Conservation (phyloP, 1,140 invertebrate species). For the Vanessa atalanta region DNA sequence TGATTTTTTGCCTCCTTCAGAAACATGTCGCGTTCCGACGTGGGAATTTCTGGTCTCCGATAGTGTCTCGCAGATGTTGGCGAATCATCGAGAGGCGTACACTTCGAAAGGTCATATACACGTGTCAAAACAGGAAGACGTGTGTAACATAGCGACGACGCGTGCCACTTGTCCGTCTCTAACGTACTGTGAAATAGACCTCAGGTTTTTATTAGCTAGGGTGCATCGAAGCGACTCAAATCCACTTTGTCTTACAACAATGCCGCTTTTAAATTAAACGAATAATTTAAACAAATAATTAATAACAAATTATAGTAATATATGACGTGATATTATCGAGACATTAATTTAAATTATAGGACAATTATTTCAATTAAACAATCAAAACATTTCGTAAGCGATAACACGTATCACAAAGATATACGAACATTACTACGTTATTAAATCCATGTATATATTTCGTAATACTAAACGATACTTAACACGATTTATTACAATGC, state of each 20-base stretch:
- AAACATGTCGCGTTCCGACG: constrained; percentile 69
- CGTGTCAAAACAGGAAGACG: constrained; percentile 73
- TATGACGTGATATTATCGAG: not conserved
- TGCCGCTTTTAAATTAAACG: constrained; percentile 6
- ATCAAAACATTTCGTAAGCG: not conserved
- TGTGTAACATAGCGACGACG: constrained; percentile 57
- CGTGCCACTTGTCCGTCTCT: constrained; percentile 70
- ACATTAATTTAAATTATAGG: not conserved
- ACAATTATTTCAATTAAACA: not conserved
- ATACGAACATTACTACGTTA: constrained; percentile 1
- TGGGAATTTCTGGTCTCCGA: constrained; percentile 62
- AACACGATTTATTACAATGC: not conserved
- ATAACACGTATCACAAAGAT: not conserved
- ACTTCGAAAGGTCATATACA: constrained; percentile 49
- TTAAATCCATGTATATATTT: constrained; percentile 9
- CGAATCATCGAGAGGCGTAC: constrained; percentile 50
- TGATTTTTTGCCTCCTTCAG: constrained; percentile 62
- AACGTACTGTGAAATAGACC: constrained; percentile 75
- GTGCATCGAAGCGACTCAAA: constrained; percentile 33
- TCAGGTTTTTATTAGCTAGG: constrained; percentile 55
- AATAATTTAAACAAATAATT: not conserved
- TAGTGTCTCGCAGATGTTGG: constrained; percentile 68
- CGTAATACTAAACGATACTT: constrained; percentile 27
- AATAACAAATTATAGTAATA: not conserved
- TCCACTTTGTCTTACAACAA: constrained; percentile 14